These are phyloP conservation scores for Pocillopora verrucosa DNA, from an alignment of 64 coral and sea anemone species.

Conservation along the genomic window DNA sequence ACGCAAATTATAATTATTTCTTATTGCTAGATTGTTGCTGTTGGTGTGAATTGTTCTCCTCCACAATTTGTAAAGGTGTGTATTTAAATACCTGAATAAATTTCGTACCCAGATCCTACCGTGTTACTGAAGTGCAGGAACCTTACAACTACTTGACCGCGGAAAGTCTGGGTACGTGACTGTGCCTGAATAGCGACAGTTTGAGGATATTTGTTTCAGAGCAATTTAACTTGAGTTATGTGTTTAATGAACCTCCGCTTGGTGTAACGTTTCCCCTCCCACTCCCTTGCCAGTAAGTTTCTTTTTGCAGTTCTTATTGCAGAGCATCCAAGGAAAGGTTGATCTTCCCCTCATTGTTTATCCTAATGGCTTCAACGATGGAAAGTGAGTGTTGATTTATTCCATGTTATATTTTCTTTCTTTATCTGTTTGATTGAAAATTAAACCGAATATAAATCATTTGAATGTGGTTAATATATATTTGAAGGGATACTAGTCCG, in stretches of 20 bases:
- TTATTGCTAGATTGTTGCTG: conserved; percentile 67
- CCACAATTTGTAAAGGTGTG: conserved; percentile 73
- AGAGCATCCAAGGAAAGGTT: conserved; percentile 59
- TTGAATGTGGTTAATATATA: too few species aligned
- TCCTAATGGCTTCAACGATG: conserved; percentile 66
- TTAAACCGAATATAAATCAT: too few species aligned
- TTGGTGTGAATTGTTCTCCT: conserved; percentile 74
- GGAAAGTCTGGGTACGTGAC: background rate
- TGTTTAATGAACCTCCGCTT: too few species aligned
- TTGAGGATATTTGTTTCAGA: too few species aligned
- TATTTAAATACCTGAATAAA: background rate
- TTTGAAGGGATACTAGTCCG: too few species aligned
- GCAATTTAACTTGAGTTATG: too few species aligned
- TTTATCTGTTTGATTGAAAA: too few species aligned
- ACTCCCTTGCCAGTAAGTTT: background rate
- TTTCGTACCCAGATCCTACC: background rate
- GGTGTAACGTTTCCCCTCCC: too few species aligned
- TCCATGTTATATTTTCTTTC: too few species aligned
- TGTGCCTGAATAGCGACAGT: background rate
- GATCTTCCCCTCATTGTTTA: conserved; percentile 71
- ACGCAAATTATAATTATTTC: background rate
- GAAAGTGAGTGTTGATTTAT: conserved; percentile 9
- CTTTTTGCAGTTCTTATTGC: conserved; percentile 51
- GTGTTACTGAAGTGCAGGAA: too few species aligned
- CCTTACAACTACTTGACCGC: background rate